Evolutionary conservation across 1,140 invertebrate species (phyloP).

Genomic region (Spodoptera litura): DNA sequence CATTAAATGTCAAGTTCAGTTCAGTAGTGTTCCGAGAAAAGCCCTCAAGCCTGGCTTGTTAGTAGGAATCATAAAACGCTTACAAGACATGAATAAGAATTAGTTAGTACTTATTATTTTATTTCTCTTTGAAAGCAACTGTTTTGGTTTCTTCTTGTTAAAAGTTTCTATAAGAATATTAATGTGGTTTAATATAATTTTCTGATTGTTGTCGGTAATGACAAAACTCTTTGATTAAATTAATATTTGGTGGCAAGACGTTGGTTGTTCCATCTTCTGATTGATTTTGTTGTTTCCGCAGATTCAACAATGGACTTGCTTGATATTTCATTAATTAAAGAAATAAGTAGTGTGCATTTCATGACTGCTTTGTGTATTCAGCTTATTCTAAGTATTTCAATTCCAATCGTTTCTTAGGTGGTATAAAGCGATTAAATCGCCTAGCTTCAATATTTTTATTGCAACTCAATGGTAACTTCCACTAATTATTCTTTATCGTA

Average conservation of each 20-base stretch:
- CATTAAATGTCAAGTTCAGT: conserved; percentile 45
- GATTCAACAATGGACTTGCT: too few species aligned
- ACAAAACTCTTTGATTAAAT: too few species aligned
- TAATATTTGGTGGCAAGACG: too few species aligned
- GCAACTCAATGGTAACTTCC: not conserved
- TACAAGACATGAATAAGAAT: conserved; percentile 40
- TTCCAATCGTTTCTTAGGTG: too few species aligned
- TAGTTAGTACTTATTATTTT: conserved; percentile 5
- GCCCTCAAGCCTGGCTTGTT: not conserved
- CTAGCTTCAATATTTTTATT: not conserved
- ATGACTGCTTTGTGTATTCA: not conserved
- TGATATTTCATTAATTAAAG: not conserved
- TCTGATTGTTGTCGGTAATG: too few species aligned
- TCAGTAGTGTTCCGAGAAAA: conserved; percentile 37
- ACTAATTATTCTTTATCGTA: too few species aligned
- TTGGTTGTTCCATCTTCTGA: too few species aligned
- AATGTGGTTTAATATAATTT: not conserved
- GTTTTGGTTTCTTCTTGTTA: not conserved
- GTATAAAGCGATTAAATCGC: too few species aligned
- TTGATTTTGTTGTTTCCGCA: too few species aligned
- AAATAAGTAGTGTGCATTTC: not conserved
- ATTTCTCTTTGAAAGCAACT: not conserved
- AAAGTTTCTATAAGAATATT: too few species aligned
- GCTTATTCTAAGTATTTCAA: too few species aligned
- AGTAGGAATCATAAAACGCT: conserved; percentile 36